Base-by-base conservation (phyloP, 2,888 invertebrate genomes). In the Tholera decimalis region DNA sequence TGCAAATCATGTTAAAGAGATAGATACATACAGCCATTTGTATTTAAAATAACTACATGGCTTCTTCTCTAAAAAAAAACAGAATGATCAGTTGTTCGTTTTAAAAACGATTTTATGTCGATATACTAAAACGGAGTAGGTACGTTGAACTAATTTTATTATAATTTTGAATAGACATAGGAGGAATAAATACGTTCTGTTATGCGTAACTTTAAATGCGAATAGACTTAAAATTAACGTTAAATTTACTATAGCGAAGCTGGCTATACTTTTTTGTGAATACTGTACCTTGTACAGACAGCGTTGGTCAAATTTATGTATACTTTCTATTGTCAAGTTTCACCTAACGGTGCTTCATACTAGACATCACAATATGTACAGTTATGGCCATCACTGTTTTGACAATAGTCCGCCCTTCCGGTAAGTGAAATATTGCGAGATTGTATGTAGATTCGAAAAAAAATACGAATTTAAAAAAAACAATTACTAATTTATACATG, bases 71-170 rank as follows among this genome's bases (percentile, higher is more conserved):
- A 41, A 44, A 54, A 26, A 46, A 11, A 11, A 22, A 35, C 15
- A 24, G 15, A 39, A 46, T 9, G 2, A 64, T 44, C 4, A 26
- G 24, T 24, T 26, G 24, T n/a, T 18, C 33, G 11, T 15, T 43
- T n/a, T 28, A 44, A 18, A 53, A 63, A 18, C 35, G 44, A 37
- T 43, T 69, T 60, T 15, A 15, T 26, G 18, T 33, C 18, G 61
- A 43, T 49, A 24, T 30, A 49, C n/a, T 18, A 11, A 37, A 50
- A 13, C 26, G 44, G 8, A 43, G 2, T 44, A 24, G 4, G 9
- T 46, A 47, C 28, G 43, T 60, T 59, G 22, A 49, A 49, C 9
- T 47, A 28, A 47, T 41, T 43, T 49, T 37, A 47, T 44, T 22
- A 30, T 2, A 20, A 20, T 15, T 5, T 39, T 39, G 4, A 4